A percentile compares a stretch with the other conserved stretches of the same genome.
These are phyloP conservation scores for Enteromius radiatus DNA, from an alignment of 2,797 vertebrate species.

Conservation along the genomic window DNA sequence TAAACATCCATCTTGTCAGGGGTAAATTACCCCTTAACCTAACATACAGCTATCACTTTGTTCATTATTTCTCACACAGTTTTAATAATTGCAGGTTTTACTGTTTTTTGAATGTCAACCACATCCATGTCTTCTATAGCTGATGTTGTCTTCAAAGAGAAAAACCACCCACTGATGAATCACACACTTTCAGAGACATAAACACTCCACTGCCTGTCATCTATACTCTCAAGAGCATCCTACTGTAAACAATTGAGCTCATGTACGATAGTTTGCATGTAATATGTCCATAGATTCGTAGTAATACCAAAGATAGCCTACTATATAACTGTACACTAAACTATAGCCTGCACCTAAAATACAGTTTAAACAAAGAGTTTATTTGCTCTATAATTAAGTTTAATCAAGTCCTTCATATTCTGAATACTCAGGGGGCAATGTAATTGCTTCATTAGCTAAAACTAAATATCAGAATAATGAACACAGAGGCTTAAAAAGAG, in stretches of 20 bases:
- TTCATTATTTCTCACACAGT: not conserved
- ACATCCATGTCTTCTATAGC: constrained; percentile 52
- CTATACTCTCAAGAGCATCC: constrained; percentile 9
- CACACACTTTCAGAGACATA: constrained; percentile 56
- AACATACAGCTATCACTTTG: not conserved
- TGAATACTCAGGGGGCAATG: not conserved
- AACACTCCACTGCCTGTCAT: not conserved
- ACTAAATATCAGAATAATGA: constrained; percentile 36
- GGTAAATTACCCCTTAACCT: not conserved
- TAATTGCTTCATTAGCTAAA: constrained; percentile 33
- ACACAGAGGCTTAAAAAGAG: constrained; percentile 27
- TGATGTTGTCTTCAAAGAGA: constrained; percentile 59
- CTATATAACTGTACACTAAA: not conserved
- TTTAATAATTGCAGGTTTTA: not conserved
- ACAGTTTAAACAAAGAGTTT: constrained; percentile 11
- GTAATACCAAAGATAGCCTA: not conserved
- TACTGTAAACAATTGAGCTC: not conserved
- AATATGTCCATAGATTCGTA: not conserved
- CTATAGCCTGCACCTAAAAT: not conserved
- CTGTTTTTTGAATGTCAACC: constrained; percentile 57
- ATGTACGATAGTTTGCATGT: not conserved
- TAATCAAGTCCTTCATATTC: constrained; percentile 15
- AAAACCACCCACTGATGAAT: constrained; percentile 72
- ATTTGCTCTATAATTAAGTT: constrained; percentile 21
- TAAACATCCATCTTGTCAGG: not conserved